These are phyloP conservation scores for Austrofundulus limnaeus DNA, from an alignment of 2,113 vertebrate genomes.

Conservation along the genomic window DNA sequence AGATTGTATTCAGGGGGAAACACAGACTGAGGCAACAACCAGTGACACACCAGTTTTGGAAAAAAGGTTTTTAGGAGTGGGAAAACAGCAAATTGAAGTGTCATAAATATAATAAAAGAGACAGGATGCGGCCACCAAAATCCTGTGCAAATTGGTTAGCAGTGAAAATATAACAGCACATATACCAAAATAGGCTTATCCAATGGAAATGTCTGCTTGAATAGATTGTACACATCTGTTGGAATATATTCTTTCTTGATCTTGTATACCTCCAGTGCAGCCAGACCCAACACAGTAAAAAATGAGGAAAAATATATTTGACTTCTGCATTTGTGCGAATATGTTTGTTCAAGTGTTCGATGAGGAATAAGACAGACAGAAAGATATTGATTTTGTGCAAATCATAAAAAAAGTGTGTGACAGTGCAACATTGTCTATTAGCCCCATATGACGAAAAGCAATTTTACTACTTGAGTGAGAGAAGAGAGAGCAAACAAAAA, in stretches of 20 bases:
- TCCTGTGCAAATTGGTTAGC: slow-evolving; percentile 47
- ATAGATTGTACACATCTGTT: slow-evolving; percentile 54
- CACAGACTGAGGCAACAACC: slow-evolving; percentile 19
- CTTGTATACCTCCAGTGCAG: slow-evolving; percentile 6
- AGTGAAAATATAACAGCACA: slow-evolving; percentile 43
- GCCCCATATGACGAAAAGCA: slow-evolving; percentile 47
- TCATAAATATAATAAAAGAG: slow-evolving; percentile 64
- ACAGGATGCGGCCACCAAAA: slow-evolving; percentile 37
- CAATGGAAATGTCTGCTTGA: slow-evolving; percentile 46
- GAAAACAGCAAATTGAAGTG: slow-evolving; percentile 51
- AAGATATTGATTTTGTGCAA: slow-evolving; percentile 10
- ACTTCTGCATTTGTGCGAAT: background rate
- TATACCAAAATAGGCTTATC: slow-evolving; percentile 41
- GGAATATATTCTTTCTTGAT: slow-evolving; percentile 19
- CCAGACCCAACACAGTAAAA: slow-evolving; percentile 8
- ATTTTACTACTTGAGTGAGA: slow-evolving; percentile 39
- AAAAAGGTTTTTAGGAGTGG: background rate
- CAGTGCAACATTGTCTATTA: slow-evolving; percentile 27
- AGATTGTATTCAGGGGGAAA: slow-evolving; percentile 3
- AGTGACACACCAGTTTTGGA: slow-evolving; percentile 11
- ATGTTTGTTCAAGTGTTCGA: slow-evolving; percentile 10
- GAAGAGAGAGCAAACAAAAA: slow-evolving; percentile 35
- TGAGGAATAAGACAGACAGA: background rate
- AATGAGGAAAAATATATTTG: slow-evolving; percentile 23
- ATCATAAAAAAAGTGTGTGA: slow-evolving; percentile 49